phyloP scores from a whole-genome alignment of 1,140 invertebrate species.

The Drosophila carrolli region DNA sequence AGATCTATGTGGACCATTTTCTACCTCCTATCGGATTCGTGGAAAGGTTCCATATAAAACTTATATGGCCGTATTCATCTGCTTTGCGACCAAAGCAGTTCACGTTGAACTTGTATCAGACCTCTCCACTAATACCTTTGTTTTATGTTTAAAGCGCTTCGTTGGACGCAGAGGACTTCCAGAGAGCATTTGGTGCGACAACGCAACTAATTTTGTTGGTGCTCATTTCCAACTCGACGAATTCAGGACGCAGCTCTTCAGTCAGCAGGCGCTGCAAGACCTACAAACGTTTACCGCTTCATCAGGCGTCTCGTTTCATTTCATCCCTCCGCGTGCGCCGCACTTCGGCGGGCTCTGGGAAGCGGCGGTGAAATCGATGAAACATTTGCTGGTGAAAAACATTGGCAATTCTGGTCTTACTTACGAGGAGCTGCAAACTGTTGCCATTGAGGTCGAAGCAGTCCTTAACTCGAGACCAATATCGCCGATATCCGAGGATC shows the following conservation, averaged over 20 bases:
- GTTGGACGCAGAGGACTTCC: not conserved
- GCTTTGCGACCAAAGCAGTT: not conserved
- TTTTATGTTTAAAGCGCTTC: too few relatives aligned
- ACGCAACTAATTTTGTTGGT: not conserved
- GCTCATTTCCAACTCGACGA: not conserved
- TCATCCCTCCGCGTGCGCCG: too few relatives aligned
- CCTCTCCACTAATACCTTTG: too few relatives aligned
- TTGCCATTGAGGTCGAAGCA: constrained; percentile 1
- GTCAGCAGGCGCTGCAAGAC: not conserved
- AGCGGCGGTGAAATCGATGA: too few relatives aligned
- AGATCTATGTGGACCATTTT: not conserved
- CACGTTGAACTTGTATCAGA: too few relatives aligned
- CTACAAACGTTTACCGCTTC: not conserved
- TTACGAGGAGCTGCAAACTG: not conserved
- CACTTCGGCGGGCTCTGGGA: too few relatives aligned
- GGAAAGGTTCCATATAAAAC: not conserved
- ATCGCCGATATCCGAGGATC: not conserved
- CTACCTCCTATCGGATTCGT: constrained; percentile 1
- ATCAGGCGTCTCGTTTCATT: not conserved
- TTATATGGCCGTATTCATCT: constrained; percentile 1
- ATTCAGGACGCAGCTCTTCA: not conserved
- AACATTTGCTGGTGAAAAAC: not conserved
- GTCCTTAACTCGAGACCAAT: not conserved
- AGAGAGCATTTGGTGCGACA: not conserved
- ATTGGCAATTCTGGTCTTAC: not conserved